Base-by-base conservation (phyloP, 2,888 invertebrate genomes). In the Caenorhabditis zanzibari region DNA sequence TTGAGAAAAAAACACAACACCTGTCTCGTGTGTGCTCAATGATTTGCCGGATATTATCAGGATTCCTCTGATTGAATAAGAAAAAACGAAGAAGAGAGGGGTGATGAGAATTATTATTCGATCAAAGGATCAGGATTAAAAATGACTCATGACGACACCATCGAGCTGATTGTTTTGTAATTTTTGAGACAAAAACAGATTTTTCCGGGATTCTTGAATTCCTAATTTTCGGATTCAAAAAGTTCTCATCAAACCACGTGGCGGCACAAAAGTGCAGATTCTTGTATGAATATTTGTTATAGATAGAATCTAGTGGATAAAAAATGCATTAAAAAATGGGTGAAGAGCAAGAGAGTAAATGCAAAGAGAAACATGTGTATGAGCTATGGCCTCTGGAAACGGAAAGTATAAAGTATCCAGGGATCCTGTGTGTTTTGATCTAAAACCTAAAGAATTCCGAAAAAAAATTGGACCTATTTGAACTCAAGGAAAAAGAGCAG, bases 61-160 rank as follows among this genome's bases (percentile, higher is more conserved):
- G 66, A 66, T 66, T 66, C 68, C 68, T 54, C 38, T 52, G 49
- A 63, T 38, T 24, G 52, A 61, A 22, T 38, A 28, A 61, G 52
- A 22, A 24, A 24, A 54, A 24, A 16, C 1, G 14, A 26, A 28
- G 49, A 32, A 9, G 14, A 12, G 12, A 2, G 38, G 12, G 38
- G 38, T 38, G 38, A 38, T 0, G 49, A 32, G 38, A 64, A 64
- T 19, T 56, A 73, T 63, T 54, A 74, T 54, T 74, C 63, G 74
- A 64, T 73, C 38, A 63, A 47, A 19, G 58, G 44, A 58, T 58
- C 71, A 49, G 63, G 63, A 74, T 74, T 74, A 74, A 41, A 54
- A 63, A 22, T 63, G 63, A 74, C 38, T 52, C 59, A 61, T 49
- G 63, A 63, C 61, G 52, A 52, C 52, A 74, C 44, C 35, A 28